Evolutionary conservation across 23 tunicate species (phyloP).

Genomic region (Phallusia fumigata): DNA sequence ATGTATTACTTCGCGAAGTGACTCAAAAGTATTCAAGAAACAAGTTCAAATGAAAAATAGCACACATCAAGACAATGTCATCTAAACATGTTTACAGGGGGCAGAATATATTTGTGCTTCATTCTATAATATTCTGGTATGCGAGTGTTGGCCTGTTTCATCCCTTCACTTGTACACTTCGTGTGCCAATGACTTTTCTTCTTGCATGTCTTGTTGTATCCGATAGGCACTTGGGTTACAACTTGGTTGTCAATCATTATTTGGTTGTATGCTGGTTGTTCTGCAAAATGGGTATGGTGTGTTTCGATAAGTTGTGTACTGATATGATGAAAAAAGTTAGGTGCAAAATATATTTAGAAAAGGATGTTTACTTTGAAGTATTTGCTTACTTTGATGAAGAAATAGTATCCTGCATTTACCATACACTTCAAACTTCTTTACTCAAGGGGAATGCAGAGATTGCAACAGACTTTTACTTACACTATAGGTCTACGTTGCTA

Average conservation of each 20-base stretch:
- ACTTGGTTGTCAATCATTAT: conserved; percentile 67
- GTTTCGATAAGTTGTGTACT: not conserved
- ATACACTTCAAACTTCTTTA: too few relatives aligned
- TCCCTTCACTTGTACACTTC: conserved; percentile 45
- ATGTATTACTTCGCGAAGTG: too few relatives aligned
- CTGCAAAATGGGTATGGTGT: not conserved
- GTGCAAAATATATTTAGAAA: too few relatives aligned
- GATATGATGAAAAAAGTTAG: too few relatives aligned
- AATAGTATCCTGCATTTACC: too few relatives aligned
- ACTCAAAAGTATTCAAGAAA: too few relatives aligned
- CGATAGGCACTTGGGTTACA: conserved; percentile 77
- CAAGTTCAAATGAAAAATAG: too few relatives aligned
- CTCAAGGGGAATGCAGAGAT: too few relatives aligned
- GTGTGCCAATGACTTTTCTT: conserved; percentile 32
- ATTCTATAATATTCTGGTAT: conserved; percentile 52
- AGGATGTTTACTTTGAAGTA: too few relatives aligned
- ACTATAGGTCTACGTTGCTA: too few relatives aligned
- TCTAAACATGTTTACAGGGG: conserved; percentile 50
- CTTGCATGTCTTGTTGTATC: conserved; percentile 29
- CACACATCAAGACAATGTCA: not conserved
- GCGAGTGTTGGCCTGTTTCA: conserved; percentile 39
- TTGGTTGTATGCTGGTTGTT: conserved; percentile 26
- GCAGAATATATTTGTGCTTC: conserved; percentile 55
- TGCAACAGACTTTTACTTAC: too few relatives aligned
- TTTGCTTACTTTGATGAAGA: too few relatives aligned